phyloP scores from a whole-genome alignment of 2,888 invertebrate species.

The Metallyticus violacea region DNA sequence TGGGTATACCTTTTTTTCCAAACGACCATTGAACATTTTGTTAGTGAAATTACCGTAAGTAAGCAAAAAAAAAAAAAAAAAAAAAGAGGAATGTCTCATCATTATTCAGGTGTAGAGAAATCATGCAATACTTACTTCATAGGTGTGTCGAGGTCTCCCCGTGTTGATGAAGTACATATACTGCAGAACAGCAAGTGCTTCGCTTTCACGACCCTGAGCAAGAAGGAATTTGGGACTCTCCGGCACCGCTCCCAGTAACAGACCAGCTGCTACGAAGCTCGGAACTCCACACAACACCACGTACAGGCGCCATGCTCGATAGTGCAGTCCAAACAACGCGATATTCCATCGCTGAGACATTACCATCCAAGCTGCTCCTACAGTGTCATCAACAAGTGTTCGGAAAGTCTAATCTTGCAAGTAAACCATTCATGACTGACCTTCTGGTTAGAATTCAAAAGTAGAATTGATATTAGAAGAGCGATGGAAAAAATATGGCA shows the following conservation, averaged over 20 bases:
- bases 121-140: constrained; percentile 18
- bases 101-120: background rate
- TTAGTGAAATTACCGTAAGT: too few species aligned
- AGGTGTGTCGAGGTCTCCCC: constrained; percentile 13
- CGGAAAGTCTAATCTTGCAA: too few species aligned
- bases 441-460: too few species aligned
- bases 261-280: constrained; percentile 41
- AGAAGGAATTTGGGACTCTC: constrained; percentile 45
- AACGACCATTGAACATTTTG: too few species aligned
- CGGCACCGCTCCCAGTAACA: constrained; percentile 40
- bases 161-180: constrained; percentile 38
- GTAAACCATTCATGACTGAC: too few species aligned
- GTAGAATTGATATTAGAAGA: too few species aligned
- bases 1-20: too few species aligned
- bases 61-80: too few species aligned
- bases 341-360: constrained; percentile 42
- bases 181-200: constrained; percentile 40
- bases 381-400: too few species aligned
- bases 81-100: background rate
- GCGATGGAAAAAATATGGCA: too few species aligned
- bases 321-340: constrained; percentile 32
- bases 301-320: constrained; percentile 45
- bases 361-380: constrained; percentile 42
- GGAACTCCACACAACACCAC: constrained; percentile 43
- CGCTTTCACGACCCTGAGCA: constrained; percentile 39